phyloP scores from a whole-genome alignment of 2,113 vertebrate species.

The Silurus meridionalis region DNA sequence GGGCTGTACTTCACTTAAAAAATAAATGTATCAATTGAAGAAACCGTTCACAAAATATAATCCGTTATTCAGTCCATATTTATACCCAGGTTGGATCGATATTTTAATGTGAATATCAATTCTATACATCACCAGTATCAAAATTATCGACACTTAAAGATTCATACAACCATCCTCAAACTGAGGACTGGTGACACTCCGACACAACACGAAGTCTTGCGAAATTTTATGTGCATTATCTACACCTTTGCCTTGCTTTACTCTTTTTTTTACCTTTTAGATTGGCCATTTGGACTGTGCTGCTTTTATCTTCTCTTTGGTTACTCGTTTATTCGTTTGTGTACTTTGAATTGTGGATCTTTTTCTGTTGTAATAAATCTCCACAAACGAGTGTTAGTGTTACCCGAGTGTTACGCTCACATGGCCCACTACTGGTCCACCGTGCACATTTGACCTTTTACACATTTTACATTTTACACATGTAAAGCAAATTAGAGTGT shows the following conservation, averaged over 20 bases:
- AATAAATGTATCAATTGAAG: too few relatives aligned
- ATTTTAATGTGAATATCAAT: too few relatives aligned
- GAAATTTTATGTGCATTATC: neutral
- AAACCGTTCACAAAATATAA: too few relatives aligned
- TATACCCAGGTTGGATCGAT: too few relatives aligned
- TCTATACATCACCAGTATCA: too few relatives aligned
- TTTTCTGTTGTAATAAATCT: neutral
- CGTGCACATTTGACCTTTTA: neutral
- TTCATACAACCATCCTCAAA: too few relatives aligned
- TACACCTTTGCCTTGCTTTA: neutral
- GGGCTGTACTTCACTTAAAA: too few relatives aligned
- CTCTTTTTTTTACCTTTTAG: neutral
- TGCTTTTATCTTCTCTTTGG: neutral
- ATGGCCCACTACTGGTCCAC: too few relatives aligned
- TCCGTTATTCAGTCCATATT: too few relatives aligned
- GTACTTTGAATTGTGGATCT: neutral
- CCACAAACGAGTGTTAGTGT: neutral
- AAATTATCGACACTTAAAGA: too few relatives aligned
- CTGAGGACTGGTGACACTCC: neutral
- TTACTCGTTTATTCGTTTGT: neutral
- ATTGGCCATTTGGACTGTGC: neutral
- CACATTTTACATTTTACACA: neutral
- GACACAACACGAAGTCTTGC: neutral
- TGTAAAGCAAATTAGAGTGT: neutral
- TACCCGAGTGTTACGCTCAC: neutral